Evolutionary conservation across 2,113 vertebrate genomes (phyloP).

Genomic region (Scolopax mira): DNA sequence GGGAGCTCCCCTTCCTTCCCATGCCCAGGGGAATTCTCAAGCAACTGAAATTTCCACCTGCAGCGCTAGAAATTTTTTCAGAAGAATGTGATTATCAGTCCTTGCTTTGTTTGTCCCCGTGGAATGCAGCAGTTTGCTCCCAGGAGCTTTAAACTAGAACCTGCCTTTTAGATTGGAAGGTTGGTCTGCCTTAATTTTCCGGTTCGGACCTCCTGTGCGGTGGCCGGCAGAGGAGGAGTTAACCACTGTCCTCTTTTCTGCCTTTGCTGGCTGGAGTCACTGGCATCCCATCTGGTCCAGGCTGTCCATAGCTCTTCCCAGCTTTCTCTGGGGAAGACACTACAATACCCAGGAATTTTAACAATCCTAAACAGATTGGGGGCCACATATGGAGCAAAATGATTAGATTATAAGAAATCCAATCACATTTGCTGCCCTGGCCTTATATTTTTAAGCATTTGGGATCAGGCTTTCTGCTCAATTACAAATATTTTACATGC

Average conservation of each 20-base stretch:
- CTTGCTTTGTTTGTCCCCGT: background rate
- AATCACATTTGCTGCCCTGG: constrained; percentile 50
- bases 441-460: constrained; percentile 30
- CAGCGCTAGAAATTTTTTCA: background rate
- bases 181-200: background rate
- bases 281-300: constrained; percentile 67
- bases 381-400: constrained; percentile 56
- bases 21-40: background rate
- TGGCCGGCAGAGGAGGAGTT: constrained; percentile 37
- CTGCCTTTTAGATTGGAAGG: background rate
- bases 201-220: background rate
- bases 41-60: background rate
- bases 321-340: constrained; percentile 51
- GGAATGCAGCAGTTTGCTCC: background rate
- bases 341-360: constrained; percentile 67
- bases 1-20: background rate
- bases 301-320: constrained; percentile 5
- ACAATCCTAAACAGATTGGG: constrained; percentile 71
- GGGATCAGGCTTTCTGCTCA: constrained; percentile 19
- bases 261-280: constrained; percentile 35
- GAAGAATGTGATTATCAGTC: rapidly evolving
- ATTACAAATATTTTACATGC: constrained; percentile 12
- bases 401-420: constrained; percentile 62
- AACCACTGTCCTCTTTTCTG: constrained; percentile 55
- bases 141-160: background rate